These are phyloP conservation scores for Todus mexicanus DNA, from an alignment of 2,797 vertebrate genomes.

Conservation along the genomic window DNA sequence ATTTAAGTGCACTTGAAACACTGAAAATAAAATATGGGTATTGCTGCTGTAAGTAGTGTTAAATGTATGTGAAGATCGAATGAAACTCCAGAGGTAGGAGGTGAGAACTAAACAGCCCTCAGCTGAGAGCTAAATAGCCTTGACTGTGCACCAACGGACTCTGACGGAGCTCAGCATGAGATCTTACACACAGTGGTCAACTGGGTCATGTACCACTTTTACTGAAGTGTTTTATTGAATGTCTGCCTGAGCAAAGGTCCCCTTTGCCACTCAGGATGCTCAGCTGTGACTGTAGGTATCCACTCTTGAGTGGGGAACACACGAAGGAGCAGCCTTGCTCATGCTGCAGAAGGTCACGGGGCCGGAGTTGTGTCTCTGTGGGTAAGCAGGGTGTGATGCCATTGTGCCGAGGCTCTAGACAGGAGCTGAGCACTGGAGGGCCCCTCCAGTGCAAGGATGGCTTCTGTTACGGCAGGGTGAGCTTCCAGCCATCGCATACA, in stretches of 20 bases:
- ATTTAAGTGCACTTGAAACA: background rate
- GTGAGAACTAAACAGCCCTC: background rate
- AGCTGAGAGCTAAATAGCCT: background rate
- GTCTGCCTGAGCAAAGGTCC: background rate
- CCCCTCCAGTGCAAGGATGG: background rate
- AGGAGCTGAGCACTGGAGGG: background rate
- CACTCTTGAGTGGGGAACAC: background rate
- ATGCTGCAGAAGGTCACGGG: accelerated
- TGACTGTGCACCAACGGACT: background rate
- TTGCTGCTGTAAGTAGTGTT: background rate
- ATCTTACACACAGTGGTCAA: background rate
- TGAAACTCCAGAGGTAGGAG: background rate
- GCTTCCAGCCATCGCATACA: accelerated
- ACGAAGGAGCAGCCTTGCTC: background rate
- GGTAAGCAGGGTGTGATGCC: background rate
- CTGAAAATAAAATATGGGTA: background rate
- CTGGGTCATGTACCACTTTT: background rate
- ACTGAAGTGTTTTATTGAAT: background rate
- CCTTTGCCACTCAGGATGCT: background rate
- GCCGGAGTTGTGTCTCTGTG: background rate
- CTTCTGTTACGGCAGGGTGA: background rate
- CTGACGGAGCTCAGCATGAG: background rate
- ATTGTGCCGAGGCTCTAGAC: accelerated
- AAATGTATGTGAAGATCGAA: background rate
- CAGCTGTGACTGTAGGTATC: background rate